Percentiles rank a stretch among this genome's conserved stretches.
These are phyloP conservation scores for Mormyrus hasselquistii DNA, from an alignment of 2,797 vertebrate species.

Conservation along the genomic window DNA sequence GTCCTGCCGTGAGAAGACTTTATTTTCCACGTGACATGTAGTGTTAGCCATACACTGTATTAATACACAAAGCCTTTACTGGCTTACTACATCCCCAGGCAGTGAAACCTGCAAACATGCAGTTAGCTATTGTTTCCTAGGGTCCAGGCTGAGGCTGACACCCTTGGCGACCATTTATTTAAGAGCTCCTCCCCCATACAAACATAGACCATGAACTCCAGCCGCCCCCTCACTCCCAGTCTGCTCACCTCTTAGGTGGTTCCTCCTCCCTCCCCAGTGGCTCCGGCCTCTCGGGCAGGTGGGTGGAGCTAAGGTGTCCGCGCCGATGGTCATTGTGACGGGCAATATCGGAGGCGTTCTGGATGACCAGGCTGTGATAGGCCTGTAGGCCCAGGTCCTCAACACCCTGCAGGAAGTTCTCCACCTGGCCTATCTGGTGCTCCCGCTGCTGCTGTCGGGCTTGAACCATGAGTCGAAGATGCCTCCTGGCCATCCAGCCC, in stretches of 20 bases:
- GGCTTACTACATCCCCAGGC: neutral
- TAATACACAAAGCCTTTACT: neutral
- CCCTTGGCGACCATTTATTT: neutral
- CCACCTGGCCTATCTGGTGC: conserved; percentile 55
- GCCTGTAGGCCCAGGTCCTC: conserved; percentile 68
- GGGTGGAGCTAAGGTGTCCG: conserved; percentile 59
- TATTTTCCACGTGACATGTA: neutral
- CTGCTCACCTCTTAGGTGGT: conserved; percentile 66
- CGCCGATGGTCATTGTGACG: conserved; percentile 65
- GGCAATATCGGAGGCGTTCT: conserved; percentile 74
- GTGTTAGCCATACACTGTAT: neutral
- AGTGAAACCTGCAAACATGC: neutral
- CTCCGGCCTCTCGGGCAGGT: conserved; percentile 69
- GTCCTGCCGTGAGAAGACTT: neutral
- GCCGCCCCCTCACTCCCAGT: neutral
- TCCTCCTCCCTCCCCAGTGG: conserved; percentile 69
- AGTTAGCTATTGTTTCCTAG: neutral
- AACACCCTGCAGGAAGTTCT: conserved; percentile 65
- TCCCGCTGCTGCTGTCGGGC: conserved; percentile 69
- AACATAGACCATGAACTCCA: neutral
- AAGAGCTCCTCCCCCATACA: neutral
- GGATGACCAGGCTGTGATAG: conserved; percentile 71
- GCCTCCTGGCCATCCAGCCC: conserved; percentile 80
- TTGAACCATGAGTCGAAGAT: conserved; percentile 56
- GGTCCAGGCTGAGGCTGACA: neutral